Percentiles rank a stretch among this genome's conserved stretches.
These are phyloP conservation scores for Apteryx mantelli DNA, from an alignment of 2,113 vertebrate genomes.

Conservation along the genomic window DNA sequence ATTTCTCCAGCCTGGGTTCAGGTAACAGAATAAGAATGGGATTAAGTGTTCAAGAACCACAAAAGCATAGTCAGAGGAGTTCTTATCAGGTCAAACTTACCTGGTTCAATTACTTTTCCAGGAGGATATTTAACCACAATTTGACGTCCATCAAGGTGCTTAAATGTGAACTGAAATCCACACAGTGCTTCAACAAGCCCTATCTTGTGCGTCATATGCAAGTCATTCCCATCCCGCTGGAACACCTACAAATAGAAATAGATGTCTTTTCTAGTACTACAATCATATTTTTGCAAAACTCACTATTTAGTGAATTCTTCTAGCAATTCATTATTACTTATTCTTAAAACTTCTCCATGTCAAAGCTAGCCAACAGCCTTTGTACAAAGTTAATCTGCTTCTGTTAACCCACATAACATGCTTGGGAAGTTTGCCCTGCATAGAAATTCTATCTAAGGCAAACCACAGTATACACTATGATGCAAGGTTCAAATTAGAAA, in stretches of 20 bases:
- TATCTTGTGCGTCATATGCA: slow-evolving; percentile 96
- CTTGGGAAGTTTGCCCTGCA: neutral
- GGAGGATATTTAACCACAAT: slow-evolving; percentile 96
- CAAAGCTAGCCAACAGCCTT: neutral
- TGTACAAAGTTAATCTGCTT: neutral
- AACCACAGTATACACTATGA: neutral
- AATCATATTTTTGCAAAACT: neutral
- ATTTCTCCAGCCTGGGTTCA: neutral
- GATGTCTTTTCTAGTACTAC: neutral
- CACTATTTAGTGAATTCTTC: neutral
- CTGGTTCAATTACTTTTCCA: slow-evolving; percentile 98
- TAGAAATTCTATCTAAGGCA: neutral
- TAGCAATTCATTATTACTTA: neutral
- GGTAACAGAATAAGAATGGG: neutral
- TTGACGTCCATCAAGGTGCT: slow-evolving; percentile 94
- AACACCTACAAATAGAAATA: slow-evolving; percentile 74
- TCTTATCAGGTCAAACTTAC: slow-evolving; percentile 67
- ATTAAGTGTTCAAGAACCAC: neutral
- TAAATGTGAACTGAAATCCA: slow-evolving; percentile 95
- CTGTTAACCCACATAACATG: neutral
- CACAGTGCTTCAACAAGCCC: slow-evolving; percentile 96
- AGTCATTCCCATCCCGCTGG: slow-evolving; percentile 91
- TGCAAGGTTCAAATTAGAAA: neutral
- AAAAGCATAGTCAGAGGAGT: neutral
- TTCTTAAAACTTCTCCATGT: neutral